Conservation (phyloP, 2,113 vertebrate genomes). For the Gymnocephalus cernua region DNA sequence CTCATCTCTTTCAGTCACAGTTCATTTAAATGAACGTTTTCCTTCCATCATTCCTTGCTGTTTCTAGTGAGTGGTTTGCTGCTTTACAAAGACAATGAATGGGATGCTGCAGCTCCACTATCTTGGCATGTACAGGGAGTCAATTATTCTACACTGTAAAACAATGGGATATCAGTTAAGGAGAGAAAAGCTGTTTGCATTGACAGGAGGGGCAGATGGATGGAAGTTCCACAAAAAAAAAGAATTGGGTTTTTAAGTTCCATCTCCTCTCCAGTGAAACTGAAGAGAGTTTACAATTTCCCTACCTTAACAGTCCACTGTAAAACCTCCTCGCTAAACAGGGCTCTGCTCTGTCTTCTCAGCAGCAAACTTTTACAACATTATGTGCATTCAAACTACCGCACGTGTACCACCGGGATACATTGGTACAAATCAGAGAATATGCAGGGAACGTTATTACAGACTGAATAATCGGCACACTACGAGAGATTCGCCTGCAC, state of each 20-base stretch:
- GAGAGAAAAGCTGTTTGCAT: background rate
- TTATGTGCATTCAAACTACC: too few relatives aligned
- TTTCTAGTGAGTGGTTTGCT: background rate
- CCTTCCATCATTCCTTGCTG: background rate
- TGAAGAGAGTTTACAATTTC: conserved; percentile 1
- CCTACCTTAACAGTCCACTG: background rate
- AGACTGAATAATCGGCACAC: too few relatives aligned
- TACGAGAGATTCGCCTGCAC: too few relatives aligned
- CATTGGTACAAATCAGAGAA: too few relatives aligned
- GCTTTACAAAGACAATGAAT: conserved; percentile 5
- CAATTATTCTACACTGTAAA: conserved; percentile 28
- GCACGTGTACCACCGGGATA: too few relatives aligned
- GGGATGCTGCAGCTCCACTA: background rate
- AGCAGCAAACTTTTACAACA: too few relatives aligned
- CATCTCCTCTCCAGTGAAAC: background rate
- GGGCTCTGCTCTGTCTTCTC: too few relatives aligned
- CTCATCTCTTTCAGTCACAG: conserved; percentile 1
- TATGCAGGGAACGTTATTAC: too few relatives aligned
- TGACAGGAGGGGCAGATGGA: background rate
- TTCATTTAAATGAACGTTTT: conserved; percentile 13
- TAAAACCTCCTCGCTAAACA: too few relatives aligned
- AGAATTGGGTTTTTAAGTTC: background rate
- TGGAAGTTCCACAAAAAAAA: conserved; percentile 1
- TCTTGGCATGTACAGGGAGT: background rate
- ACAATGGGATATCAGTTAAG: conserved; percentile 25